phyloP scores from a whole-genome alignment of 1,140 invertebrate species.

The Lutraria rhynchaena region DNA sequence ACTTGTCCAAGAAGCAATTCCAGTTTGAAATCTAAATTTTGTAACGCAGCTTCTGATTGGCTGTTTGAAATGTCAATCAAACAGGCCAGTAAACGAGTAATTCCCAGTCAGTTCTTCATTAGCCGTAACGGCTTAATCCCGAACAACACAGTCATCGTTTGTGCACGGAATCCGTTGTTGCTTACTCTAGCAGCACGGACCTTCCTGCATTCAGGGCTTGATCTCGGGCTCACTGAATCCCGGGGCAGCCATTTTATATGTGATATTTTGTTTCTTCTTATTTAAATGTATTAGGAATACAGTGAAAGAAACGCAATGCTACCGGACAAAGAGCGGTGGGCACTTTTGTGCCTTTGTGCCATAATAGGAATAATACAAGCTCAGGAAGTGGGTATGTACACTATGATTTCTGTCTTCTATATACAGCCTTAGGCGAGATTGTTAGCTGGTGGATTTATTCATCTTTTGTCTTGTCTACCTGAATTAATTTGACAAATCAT shows the following conservation, averaged over 20 bases:
- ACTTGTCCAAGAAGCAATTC: neutral
- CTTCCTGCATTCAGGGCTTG: slow-evolving; percentile 39
- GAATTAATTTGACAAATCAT: no score
- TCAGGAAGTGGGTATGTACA: slow-evolving; percentile 34
- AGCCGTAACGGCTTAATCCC: slow-evolving; percentile 38
- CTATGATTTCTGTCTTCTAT: no score
- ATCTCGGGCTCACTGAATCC: slow-evolving; percentile 29
- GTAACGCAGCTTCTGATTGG: slow-evolving; percentile 39
- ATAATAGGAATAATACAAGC: slow-evolving; percentile 23
- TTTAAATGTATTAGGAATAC: slow-evolving; percentile 52
- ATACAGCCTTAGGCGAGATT: no score
- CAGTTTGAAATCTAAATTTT: neutral
- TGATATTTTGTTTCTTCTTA: slow-evolving; percentile 3
- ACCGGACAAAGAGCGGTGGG: slow-evolving; percentile 35
- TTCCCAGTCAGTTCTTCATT: slow-evolving; percentile 9
- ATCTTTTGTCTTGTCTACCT: no score
- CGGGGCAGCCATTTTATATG: slow-evolving; percentile 32
- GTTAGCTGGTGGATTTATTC: no score
- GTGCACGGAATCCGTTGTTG: slow-evolving; percentile 51
- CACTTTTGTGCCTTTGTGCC: slow-evolving; percentile 46
- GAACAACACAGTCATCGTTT: neutral
- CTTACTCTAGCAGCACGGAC: slow-evolving; percentile 47
- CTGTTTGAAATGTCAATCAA: slow-evolving; percentile 33
- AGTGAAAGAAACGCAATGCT: slow-evolving; percentile 8
- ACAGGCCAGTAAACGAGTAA: neutral